Base-by-base conservation (phyloP, 1,140 invertebrate species). In the Atta texana region DNA sequence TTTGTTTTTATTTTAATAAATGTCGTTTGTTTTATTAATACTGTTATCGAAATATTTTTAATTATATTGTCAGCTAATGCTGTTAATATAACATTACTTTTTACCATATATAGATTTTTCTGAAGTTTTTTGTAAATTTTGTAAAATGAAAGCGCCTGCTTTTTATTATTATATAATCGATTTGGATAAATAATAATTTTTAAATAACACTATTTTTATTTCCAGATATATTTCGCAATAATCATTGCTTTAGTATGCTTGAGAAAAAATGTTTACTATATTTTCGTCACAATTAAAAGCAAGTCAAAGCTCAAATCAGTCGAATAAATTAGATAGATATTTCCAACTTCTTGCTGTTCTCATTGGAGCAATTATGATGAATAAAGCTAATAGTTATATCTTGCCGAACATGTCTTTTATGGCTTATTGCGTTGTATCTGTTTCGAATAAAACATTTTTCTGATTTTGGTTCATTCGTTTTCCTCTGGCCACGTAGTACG, bases 401-500 rank as follows among this genome's bases (percentile, higher is more conserved):
- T 66, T 44, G 28, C 28, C n/a, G 7, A 18, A 51, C 21, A 21
- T 21, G 7, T 39, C 16, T 44, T 1, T 2, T 31, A 49, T 24
- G 12, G 12, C 1, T 6, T 81, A 39, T 18, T 69, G 31, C 21
- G 34, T 61, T n/a, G 4, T 14, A 49, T 61, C 55, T 14, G 16
- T 82, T n/a, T 82, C 18, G 24, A 61, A 18, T 18, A 53, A 72
- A 8, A 31, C 8, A 18, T 8, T 21, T 6, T 61, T 74, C 39
- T 57, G 8, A 57, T 21, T 63, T 49, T 8, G 24, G 0, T 18
- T 51, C 8, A 18, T 12, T 63, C 80, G 85, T 31, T 92, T 93
- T 14, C 93, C 93, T 34, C 92, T 91, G 1, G 78, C 87, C 6
- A 89, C 78, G 16, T 93, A 93, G 74, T 90, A 94, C 0, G 92